Evolutionary conservation across 2,113 vertebrate species (phyloP), one percentile per base, ranked within the genome.

Genomic region (Phalacrocorax brasilianus): DNA sequence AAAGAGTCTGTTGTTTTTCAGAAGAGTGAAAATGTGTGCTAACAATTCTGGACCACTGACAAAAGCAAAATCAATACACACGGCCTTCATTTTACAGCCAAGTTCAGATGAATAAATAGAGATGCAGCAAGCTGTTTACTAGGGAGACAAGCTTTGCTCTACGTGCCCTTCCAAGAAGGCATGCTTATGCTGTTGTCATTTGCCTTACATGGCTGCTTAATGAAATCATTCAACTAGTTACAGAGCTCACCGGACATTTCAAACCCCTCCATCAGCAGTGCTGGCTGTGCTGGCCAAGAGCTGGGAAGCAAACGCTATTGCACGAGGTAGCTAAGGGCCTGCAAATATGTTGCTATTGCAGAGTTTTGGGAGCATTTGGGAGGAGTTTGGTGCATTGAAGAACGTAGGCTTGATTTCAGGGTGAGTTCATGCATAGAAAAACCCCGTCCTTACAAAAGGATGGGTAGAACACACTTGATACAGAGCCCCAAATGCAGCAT

Each of bases 1-100:
- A 94, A 97, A 97, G 96, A 83, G 81, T 85, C 97, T 96, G 97
- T 97, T 98, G 97, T 97, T 98, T 97, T 96, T 96, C 91, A 95
- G 94, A 91, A 88, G 91, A 95, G 96, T 97, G 96, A 95, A 95
- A 96, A 95, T 97, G 96, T 97, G 97, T 97, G 98, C 96, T n/a
- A 88, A 97, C 89, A 95, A 86, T 96, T 97, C 95, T 97, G 97
- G 97, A 98, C 88, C 94, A 86, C 50, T 97, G 95, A 98, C 97
- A 98, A 97, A 98, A 97, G 97, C 95, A 97, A 92, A 96, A 97
- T 97, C 97, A 96, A 96, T 97, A 97, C 96, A 97, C 96, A 88
- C 91, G 94, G 89, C 88, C 92, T 95, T 89, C 59, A 9, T 93
- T 89, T 92, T 95, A 88, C 61, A 95, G 94, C 94, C 94, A 97